Evolutionary conservation across 2,888 invertebrate species (phyloP).

Genomic region (Leucophora obtusa): DNA sequence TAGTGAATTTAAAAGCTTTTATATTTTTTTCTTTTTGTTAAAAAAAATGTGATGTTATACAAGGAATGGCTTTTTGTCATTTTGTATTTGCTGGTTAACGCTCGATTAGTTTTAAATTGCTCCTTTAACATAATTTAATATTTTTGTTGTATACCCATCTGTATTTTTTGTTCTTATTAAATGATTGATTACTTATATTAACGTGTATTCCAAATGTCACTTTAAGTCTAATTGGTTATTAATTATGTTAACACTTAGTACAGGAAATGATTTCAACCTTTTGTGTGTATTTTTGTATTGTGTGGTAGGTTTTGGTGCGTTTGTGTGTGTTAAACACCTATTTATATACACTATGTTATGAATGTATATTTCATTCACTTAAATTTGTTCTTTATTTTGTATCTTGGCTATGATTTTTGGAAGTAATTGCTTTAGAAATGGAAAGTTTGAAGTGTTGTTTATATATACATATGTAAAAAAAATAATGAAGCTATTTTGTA

Average conservation of each 20-base stretch:
- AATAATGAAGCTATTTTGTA: no score
- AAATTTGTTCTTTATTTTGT: no score
- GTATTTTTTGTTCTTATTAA: neutral
- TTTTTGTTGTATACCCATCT: neutral
- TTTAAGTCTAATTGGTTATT: constrained; percentile 48
- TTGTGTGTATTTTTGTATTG: neutral
- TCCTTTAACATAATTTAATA: constrained; percentile 1
- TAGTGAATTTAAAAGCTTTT: constrained; percentile 12
- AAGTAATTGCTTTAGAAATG: no score
- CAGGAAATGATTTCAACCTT: constrained; percentile 46
- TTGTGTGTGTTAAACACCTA: no score
- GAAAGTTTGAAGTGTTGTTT: no score
- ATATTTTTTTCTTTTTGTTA: neutral
- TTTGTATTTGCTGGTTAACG: neutral
- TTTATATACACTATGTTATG: no score
- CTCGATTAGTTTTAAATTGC: neutral
- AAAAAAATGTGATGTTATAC: neutral
- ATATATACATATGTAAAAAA: no score
- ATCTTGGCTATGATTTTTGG: no score
- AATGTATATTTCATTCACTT: no score
- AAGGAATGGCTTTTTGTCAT: neutral
- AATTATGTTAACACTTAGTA: constrained; percentile 55
- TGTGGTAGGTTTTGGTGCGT: neutral
- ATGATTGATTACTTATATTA: constrained; percentile 23
- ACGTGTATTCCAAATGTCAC: constrained; percentile 38